A percentile compares a stretch with the other conserved stretches of the same genome.
Conservation (phyloP, 2,888 invertebrate species). For the Scrobipalpa atriplicella region DNA sequence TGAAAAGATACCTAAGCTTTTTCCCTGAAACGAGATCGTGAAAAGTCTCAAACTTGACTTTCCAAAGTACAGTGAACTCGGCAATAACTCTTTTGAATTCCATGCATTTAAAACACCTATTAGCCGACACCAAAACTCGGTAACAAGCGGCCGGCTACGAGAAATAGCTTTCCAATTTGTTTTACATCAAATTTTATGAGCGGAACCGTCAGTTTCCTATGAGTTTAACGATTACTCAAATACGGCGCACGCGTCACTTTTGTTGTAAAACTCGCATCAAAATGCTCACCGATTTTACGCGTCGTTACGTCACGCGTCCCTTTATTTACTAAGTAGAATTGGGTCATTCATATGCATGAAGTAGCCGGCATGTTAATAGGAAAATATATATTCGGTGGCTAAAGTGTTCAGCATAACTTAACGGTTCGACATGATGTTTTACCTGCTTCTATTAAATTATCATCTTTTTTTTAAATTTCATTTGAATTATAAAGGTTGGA, state of each 20-base stretch:
- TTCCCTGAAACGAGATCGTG: too few relatives aligned
- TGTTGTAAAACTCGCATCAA: slow-evolving; percentile 46
- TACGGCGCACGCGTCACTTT: slow-evolving; percentile 43
- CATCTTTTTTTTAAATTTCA: too few relatives aligned
- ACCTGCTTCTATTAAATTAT: not conserved
- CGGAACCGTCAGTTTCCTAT: slow-evolving; percentile 49
- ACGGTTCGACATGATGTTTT: not conserved
- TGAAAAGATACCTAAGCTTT: too few relatives aligned
- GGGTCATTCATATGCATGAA: slow-evolving; percentile 21
- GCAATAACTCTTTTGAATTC: not conserved
- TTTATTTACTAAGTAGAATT: slow-evolving; percentile 26
- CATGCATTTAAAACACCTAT: not conserved
- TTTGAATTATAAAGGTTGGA: too few relatives aligned
- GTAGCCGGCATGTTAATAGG: slow-evolving; percentile 13
- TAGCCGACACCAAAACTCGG: not conserved
- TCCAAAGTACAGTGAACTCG: not conserved
- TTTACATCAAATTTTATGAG: slow-evolving; percentile 53
- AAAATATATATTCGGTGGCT: slow-evolving; percentile 11
- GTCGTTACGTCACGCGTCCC: slow-evolving; percentile 23
- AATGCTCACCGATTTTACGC: slow-evolving; percentile 32
- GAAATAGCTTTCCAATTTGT: slow-evolving; percentile 49
- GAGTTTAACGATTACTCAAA: slow-evolving; percentile 50
- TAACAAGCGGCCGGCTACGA: slow-evolving; percentile 23
- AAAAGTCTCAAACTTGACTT: too few relatives aligned
- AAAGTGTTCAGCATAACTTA: slow-evolving; percentile 15